These are phyloP conservation scores for Operophtera brumata DNA, from an alignment of 2,888 invertebrate genomes.

Conservation along the genomic window DNA sequence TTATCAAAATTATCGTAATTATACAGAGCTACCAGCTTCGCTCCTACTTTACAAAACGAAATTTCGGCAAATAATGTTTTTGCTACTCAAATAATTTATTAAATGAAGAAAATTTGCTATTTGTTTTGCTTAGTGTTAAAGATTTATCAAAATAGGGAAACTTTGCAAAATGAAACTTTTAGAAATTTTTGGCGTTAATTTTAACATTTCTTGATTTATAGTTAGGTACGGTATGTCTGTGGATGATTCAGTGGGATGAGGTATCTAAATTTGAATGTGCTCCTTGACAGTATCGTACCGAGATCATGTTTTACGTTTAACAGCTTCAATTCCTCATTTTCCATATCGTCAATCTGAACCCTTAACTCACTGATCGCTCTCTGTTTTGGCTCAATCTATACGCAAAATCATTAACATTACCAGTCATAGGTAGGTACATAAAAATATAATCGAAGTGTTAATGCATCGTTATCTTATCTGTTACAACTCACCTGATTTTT, in stretches of 20 bases:
- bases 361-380: constrained; percentile 89
- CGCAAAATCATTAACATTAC: constrained; percentile 14
- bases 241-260: constrained; percentile 8
- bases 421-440: not conserved
- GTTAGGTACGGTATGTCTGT: not conserved
- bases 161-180: too few relatives aligned
- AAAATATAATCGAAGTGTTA: not conserved
- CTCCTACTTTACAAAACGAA: too few relatives aligned
- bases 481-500: constrained; percentile 82
- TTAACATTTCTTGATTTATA: not conserved
- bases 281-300: constrained; percentile 52
- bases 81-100: too few relatives aligned
- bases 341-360: constrained; percentile 91
- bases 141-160: too few relatives aligned
- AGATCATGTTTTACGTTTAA: constrained; percentile 72
- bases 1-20: too few relatives aligned
- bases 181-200: not conserved
- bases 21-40: too few relatives aligned
- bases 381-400: constrained; percentile 91
- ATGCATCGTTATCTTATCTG: not conserved
- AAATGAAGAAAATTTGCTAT: too few relatives aligned
- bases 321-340: constrained; percentile 87
- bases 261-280: constrained; percentile 14
- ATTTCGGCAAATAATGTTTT: too few relatives aligned
- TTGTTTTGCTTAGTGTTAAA: too few relatives aligned